Evolutionary conservation across 2,113 vertebrate genomes (phyloP).

Genomic region (Kryptolebias marmoratus): DNA sequence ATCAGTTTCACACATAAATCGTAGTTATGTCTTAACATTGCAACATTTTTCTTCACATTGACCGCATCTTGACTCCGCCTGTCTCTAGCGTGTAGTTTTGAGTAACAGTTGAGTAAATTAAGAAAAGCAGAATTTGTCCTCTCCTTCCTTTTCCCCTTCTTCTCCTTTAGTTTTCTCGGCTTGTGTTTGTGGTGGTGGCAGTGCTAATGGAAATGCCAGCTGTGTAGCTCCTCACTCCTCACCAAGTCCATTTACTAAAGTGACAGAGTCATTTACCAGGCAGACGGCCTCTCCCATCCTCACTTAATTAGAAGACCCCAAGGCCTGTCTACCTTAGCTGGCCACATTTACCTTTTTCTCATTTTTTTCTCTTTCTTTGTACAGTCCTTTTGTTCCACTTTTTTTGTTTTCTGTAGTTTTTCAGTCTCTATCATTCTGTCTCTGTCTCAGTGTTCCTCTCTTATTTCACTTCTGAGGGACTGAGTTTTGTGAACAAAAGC

Average conservation of each 20-base stretch:
- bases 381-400: constrained; percentile 34
- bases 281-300: constrained; percentile 76
- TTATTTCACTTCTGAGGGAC: constrained; percentile 14
- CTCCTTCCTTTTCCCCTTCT: not conserved
- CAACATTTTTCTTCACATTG: no score
- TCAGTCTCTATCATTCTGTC: constrained; percentile 40
- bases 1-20: not conserved
- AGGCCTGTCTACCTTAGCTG: constrained; percentile 72
- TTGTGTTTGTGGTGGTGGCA: constrained; percentile 53
- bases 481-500: constrained; percentile 46
- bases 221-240: constrained; percentile 75
- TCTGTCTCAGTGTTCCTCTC: constrained; percentile 40
- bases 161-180: constrained; percentile 8
- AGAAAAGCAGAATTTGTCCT: constrained; percentile 44
- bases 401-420: constrained; percentile 54
- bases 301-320: constrained; percentile 84
- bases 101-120: constrained; percentile 26
- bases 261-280: constrained; percentile 86
- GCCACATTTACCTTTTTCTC: constrained; percentile 60
- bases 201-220: constrained; percentile 82
- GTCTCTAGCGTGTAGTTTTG: not conserved
- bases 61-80: no score
- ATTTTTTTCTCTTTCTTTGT: constrained; percentile 6
- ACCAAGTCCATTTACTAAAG: constrained; percentile 84
- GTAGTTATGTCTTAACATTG: not conserved